A percentile compares a stretch with the other conserved stretches of the same genome.
Conservation (phyloP, 2,888 invertebrate species). For the Tipula vernalis region DNA sequence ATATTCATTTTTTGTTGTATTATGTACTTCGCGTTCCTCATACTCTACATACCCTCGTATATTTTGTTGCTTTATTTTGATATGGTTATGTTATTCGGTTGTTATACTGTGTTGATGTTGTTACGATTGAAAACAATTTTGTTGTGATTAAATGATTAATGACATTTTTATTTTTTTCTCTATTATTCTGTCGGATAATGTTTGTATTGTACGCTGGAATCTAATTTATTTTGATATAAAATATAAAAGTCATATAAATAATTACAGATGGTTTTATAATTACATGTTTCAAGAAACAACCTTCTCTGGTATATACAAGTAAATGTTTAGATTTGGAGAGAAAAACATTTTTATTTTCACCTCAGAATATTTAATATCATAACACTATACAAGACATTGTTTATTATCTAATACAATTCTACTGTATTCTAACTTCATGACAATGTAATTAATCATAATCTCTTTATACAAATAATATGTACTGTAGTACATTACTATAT, state of each 20-base stretch:
- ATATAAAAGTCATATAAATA: not conserved
- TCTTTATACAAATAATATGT: not conserved
- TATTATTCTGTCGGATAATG: not conserved
- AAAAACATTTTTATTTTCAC: not conserved
- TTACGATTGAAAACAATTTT: slow-evolving; percentile 5
- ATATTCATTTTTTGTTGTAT: not conserved
- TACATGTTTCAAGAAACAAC: not conserved
- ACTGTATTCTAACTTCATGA: not conserved
- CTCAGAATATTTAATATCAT: not conserved
- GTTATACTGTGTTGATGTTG: not conserved
- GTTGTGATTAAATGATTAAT: slow-evolving; percentile 10
- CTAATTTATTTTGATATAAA: not conserved
- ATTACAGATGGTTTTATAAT: not conserved
- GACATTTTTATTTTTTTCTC: not conserved
- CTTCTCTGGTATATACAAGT: not conserved
- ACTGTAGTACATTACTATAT: not conserved
- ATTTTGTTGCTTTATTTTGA: not conserved
- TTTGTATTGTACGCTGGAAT: not conserved
- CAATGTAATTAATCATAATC: not conserved
- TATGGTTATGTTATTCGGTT: not conserved
- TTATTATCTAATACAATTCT: not conserved
- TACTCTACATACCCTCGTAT: not conserved
- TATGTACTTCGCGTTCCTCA: not conserved
- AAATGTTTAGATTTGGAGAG: not conserved
- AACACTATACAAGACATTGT: not conserved